Base-by-base conservation (phyloP, 2,888 invertebrate species). In the Mactromeris polynyma region DNA sequence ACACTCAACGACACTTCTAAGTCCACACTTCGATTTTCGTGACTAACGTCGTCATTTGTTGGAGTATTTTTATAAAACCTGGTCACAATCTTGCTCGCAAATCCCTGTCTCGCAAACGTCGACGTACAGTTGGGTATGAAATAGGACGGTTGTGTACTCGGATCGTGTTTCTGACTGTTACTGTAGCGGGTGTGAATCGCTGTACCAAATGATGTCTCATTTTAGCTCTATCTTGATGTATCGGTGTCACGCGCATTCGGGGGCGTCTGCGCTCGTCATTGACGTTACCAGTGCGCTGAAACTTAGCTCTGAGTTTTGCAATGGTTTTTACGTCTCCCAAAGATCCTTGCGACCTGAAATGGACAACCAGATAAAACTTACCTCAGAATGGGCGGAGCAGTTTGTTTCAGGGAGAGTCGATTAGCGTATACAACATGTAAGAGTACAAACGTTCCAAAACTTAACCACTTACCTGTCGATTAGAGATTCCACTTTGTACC, bases 301-400 rank as follows among this genome's bases (percentile, higher is more conserved):
- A 54, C 81, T 81, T 81, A 9, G 31, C 14, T 6, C 1, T 11
- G 2, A 80, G 81, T 9, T 40, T 81, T 7, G 0, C 33, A 17
- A 83, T 83, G 38, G 69, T 83, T n/a, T 58, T 64, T 19, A 82
- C 64, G 31, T 82, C 14, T 36, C 82, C 81, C 51, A 81, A 81
- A 81, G 81, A 79, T 26, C 46, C 81, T 19, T 7, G 81, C 81
- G 3, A 46, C 40, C 26, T 81, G 46, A 42, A n/a, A 46, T 9
- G 19, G n/a, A 81, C 26, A 6, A 46, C 40, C 7, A 7, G 19
- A 26, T 7, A 46, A 17, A 9, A 42, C 6, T 42, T 42, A 42
- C 14, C 14, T 42, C 42, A 6, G 6, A 9, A 42, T 9, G 7
- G 14, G 7, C 6, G 6, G 14, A 42, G 42, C 6, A 42, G 14